Conservation (phyloP, 2,113 vertebrate species). For the Scytalopus superciliaris region DNA sequence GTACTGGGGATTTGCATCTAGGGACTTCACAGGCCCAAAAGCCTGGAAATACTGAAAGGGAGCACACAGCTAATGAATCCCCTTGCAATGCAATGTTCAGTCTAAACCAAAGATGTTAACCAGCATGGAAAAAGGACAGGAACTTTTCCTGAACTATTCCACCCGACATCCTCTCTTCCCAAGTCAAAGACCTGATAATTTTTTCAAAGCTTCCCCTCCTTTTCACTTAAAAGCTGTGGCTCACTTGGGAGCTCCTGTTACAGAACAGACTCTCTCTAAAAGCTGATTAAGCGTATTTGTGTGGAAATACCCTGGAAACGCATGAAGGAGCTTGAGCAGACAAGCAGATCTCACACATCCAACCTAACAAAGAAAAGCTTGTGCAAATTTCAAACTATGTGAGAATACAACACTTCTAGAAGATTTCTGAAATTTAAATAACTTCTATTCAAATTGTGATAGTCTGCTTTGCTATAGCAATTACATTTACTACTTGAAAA, state of each 20-base stretch:
- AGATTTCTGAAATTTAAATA: not conserved
- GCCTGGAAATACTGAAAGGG: not conserved
- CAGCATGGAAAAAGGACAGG: not conserved
- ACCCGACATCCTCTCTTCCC: not conserved
- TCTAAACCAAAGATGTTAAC: not conserved
- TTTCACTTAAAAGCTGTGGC: not conserved
- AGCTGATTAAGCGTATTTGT: conserved; percentile 19
- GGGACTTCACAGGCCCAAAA: not conserved
- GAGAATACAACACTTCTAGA: not conserved
- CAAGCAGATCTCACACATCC: conserved; percentile 1
- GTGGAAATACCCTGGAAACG: conserved; percentile 27
- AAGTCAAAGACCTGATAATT: not conserved
- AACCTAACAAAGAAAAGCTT: conserved; percentile 18
- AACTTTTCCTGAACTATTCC: not conserved
- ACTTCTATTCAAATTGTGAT: not conserved
- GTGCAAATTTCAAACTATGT: not conserved
- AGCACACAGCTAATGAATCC: not conserved
- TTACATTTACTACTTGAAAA: not conserved
- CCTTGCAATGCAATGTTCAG: not conserved
- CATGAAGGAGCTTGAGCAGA: not conserved
- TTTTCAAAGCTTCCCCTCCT: not conserved
- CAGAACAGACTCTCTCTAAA: not conserved
- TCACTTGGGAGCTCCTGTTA: not conserved
- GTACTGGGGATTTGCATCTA: not conserved
- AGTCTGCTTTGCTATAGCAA: not conserved